These are phyloP conservation scores for Kryptolebias ocellatus DNA, from an alignment of 2,797 vertebrate species.

Conservation along the genomic window DNA sequence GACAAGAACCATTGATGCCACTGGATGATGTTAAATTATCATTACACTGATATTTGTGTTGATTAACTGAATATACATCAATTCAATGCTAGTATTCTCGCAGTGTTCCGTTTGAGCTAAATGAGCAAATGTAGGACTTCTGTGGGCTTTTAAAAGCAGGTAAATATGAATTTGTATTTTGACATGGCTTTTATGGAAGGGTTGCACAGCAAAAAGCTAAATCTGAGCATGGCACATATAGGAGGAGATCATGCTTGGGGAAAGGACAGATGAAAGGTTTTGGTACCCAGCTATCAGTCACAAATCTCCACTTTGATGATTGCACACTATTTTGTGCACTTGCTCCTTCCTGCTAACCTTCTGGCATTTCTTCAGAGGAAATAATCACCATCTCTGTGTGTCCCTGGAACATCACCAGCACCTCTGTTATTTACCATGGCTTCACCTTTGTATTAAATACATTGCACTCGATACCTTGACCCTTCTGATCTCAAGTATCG, in stretches of 20 bases:
- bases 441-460: constrained; percentile 37
- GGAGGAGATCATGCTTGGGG: constrained; percentile 28
- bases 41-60: constrained; percentile 46
- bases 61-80: constrained; percentile 48
- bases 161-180: constrained; percentile 57
- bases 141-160: constrained; percentile 46
- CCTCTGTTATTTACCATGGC: constrained; percentile 42
- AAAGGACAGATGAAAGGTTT: constrained; percentile 63
- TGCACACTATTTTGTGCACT: constrained; percentile 50
- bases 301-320: constrained; percentile 67
- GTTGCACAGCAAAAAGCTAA: constrained; percentile 66
- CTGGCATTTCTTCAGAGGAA: constrained; percentile 39
- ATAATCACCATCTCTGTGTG: constrained; percentile 22
- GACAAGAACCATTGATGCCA: constrained; percentile 41
- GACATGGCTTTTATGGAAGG: constrained; percentile 56
- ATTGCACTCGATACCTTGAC: constrained; percentile 25
- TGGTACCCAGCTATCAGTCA: constrained; percentile 50
- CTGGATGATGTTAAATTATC: constrained; percentile 33
- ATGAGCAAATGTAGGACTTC: constrained; percentile 28
- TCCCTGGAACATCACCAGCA: constrained; percentile 16
- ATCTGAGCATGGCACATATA: constrained; percentile 49
- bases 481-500: constrained; percentile 53
- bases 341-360: constrained; percentile 56
- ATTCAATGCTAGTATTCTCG: constrained; percentile 2
- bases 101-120: constrained; percentile 32